Percentiles rank a stretch among this genome's conserved stretches.
Conservation (phyloP, 2,888 invertebrate species). For the Epsilonema sp. region DNA sequence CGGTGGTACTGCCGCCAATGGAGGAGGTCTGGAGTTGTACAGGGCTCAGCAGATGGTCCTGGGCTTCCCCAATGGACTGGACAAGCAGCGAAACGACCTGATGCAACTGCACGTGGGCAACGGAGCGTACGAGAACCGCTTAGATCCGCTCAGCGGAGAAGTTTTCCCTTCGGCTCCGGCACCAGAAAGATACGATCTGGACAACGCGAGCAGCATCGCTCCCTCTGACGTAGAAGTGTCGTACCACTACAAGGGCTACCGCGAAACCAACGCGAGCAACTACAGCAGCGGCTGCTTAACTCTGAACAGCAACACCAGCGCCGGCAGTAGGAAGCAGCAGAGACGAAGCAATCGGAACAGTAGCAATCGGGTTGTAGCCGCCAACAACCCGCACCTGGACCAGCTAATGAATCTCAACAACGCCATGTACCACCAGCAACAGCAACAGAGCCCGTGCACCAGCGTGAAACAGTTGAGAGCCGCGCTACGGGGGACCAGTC, state of each 20-base stretch:
- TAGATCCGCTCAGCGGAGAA: slow-evolving; percentile 3
- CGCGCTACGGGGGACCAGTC: neutral
- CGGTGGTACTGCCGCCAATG: neutral
- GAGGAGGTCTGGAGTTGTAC: neutral
- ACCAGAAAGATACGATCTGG: slow-evolving; percentile 86
- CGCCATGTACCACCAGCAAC: neutral
- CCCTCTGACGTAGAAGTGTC: slow-evolving; percentile 91
- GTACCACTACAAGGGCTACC: slow-evolving; percentile 77
- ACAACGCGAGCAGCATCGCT: slow-evolving; percentile 89
- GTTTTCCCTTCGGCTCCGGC: slow-evolving; percentile 34
- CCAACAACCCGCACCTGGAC: neutral
- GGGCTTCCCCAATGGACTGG: neutral
- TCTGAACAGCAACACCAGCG: neutral
- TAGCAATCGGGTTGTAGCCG: neutral
- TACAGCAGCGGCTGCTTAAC: slow-evolving; percentile 13
- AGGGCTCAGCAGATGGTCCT: neutral
- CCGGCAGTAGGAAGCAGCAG: neutral
- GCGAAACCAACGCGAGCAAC: no score
- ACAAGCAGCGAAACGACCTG: no score
- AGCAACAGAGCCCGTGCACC: neutral
- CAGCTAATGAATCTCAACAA: neutral
- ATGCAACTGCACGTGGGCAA: slow-evolving; percentile 1
- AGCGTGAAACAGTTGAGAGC: slow-evolving; percentile 1
- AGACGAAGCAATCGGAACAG: neutral
- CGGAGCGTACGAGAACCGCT: neutral